A percentile compares a stretch with the other conserved stretches of the same genome.
Evolutionary conservation across 2,888 invertebrate species (phyloP).

Genomic region (Deilephila porcellus): DNA sequence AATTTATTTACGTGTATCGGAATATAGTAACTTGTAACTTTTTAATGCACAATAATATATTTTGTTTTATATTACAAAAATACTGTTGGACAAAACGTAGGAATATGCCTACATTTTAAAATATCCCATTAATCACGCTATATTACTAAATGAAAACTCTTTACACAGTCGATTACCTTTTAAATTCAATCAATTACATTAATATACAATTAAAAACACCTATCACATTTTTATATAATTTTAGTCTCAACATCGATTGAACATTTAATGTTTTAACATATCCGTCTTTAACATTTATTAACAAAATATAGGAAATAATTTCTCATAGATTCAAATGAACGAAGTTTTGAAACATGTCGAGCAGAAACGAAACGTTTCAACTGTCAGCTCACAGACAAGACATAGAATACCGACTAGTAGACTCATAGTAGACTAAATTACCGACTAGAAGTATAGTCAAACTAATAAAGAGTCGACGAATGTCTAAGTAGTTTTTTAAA

Average conservation of each 20-base stretch:
- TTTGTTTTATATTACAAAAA: conserved; percentile 60
- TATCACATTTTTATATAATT: conserved; percentile 66
- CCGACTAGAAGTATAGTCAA: conserved; percentile 35
- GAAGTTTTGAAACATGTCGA: neutral
- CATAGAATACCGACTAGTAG: conserved; percentile 42
- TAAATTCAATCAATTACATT: conserved; percentile 48
- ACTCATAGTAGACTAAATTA: conserved; percentile 44
- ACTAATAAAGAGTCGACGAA: conserved; percentile 43
- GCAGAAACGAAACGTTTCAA: neutral
- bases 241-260: conserved; percentile 71
- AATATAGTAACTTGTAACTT: conserved; percentile 43
- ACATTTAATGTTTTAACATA: conserved; percentile 46
- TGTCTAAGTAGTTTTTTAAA: conserved; percentile 45
- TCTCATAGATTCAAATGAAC: conserved; percentile 37
- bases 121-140: conserved; percentile 39
- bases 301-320: conserved; percentile 34
- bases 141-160: conserved; percentile 46
- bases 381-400: conserved; percentile 33
- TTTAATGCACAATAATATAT: conserved; percentile 41
- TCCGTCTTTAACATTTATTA: conserved; percentile 29
- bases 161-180: conserved; percentile 30
- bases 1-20: conserved; percentile 18
- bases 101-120: conserved; percentile 59
- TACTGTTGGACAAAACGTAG: conserved; percentile 61
- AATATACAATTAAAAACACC: conserved; percentile 63